Evolutionary conservation across 92 coral and sea anemone genomes (phyloP).

Genomic region (Umimayanthus kanabou): DNA sequence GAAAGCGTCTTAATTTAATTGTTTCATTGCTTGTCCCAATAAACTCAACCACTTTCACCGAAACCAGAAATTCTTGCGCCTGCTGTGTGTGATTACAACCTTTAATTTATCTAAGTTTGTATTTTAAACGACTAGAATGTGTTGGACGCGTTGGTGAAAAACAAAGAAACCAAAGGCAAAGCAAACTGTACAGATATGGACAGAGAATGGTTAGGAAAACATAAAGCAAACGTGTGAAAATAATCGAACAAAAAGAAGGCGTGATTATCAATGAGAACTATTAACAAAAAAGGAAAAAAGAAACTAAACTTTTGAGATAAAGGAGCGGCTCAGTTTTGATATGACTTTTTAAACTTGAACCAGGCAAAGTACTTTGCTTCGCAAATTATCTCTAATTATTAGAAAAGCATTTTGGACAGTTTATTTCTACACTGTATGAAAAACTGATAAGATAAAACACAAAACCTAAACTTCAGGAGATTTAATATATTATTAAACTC

Average conservation of each 20-base stretch:
- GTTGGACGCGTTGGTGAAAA: not conserved
- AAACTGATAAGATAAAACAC: too few relatives aligned
- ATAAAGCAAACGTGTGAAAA: conserved; percentile 7
- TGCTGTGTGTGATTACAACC: not conserved
- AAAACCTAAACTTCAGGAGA: not conserved
- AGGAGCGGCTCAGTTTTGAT: not conserved
- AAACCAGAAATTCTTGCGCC: not conserved
- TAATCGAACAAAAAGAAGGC: conserved; percentile 6
- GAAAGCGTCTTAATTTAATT: not conserved
- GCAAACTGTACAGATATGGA: not conserved
- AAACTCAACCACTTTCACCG: not conserved
- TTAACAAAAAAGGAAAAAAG: not conserved
- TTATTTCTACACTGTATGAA: too few relatives aligned
- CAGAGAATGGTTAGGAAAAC: not conserved
- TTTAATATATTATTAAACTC: too few relatives aligned
- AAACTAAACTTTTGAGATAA: not conserved
- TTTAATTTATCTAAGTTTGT: not conserved
- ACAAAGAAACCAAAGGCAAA: conserved; percentile 1
- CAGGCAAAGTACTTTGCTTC: not conserved
- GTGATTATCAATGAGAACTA: conserved; percentile 3
- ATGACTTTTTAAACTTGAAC: too few relatives aligned
- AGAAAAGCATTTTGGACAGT: not conserved
- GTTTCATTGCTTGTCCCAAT: not conserved
- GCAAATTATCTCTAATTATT: not conserved
- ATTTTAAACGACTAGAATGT: not conserved